Base-by-base conservation (phyloP, 2,113 vertebrate species). In the Alexandromys fortis region DNA sequence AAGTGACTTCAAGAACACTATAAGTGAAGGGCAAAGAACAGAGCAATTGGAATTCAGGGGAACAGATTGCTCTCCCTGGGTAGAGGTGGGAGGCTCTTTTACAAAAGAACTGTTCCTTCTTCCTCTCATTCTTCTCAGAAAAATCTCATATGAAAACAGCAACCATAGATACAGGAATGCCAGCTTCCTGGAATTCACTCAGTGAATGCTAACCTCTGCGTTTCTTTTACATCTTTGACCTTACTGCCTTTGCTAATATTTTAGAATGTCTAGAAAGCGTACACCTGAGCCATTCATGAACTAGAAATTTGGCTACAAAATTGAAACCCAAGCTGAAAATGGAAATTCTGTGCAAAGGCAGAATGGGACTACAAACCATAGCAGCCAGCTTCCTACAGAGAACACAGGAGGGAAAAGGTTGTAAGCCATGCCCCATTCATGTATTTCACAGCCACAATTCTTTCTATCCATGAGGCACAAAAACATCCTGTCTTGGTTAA, bases 91-190 rank as follows among this genome's bases (percentile, higher is more conserved):
- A 55, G 14, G 2, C 10, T 38, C 33, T 70, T 83, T 97, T 93
- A 90, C 73, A 92, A 96, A 67, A 90, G 47, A 96, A 38, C 12
- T n/a, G 3, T 90, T 81, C 1, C 96, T 22, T 95, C 35, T 88
- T 52, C 26, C 17, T 87, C 47, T 70, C 35, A 21, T 0, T 58
- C 14, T 88, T 38, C 35, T 72, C 96, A 97, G 92, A 96, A 97
- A 83, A 96, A 91, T 94, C 77, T 90, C 75, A 8, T 28, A 67
- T 96, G 73, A 98, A 96, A 97, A 95, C 30, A 45, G 72, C 85
- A 92, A 92, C 78, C 73, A 95, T 97, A 97, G 96, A 97, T 96
- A 88, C 97, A 96, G 70, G 95, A 96, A 98, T 9, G 95, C 91
- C 90, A 45, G 13, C 12, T 96, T 97, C 22, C 90, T 97, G 96